Evolutionary conservation across 2,888 invertebrate genomes (phyloP), one percentile per base, ranked within the genome.

Genomic region (Thymelicus lineola): DNA sequence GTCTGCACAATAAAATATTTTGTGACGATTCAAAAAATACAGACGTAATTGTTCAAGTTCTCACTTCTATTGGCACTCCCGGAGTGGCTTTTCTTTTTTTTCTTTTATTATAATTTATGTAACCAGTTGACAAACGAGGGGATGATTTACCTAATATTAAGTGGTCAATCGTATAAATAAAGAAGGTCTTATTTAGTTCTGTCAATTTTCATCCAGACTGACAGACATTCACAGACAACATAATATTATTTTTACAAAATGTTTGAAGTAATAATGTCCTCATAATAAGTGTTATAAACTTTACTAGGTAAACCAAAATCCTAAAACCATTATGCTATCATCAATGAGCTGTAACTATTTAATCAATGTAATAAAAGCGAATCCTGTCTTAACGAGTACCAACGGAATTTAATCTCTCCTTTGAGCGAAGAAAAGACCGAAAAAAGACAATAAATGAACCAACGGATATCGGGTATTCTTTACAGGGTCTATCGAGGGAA

Each of bases 341-440:
- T 55, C 55, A 55, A 14, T 55, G 55, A 10, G n/a, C 42, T 58
- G 50, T 63, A 69, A 70, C 70, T 55, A 65, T 65, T 65, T 70
- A 66, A 73, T 72, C 74, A 73, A 74, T 72, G 73, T 68, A 68
- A 71, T 66, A 65, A 65, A 46, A 50, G 67, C 64, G 61, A 71
- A 69, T 63, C 68, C 63, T 63, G 58, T 63, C 62, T 60, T 66
- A 72, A 72, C 66, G 66, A 66, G 58, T 60, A 48, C 36, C 53
- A 61, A 45, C 36, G 74, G 74, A 75, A 75, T 75, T 75, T 74
- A 73, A 75, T 75, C 69, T 71, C 53, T 69, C 63, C 73, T 74
- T 75, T 73, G 74, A 69, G 45, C 36, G 9, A 38, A 55, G 50
- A 6, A 57, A 63, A 69, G 12, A 57, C 62, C 69, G 48, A 69